Base-by-base conservation (phyloP, 2,888 invertebrate species). In the Entomobrya proxima region DNA sequence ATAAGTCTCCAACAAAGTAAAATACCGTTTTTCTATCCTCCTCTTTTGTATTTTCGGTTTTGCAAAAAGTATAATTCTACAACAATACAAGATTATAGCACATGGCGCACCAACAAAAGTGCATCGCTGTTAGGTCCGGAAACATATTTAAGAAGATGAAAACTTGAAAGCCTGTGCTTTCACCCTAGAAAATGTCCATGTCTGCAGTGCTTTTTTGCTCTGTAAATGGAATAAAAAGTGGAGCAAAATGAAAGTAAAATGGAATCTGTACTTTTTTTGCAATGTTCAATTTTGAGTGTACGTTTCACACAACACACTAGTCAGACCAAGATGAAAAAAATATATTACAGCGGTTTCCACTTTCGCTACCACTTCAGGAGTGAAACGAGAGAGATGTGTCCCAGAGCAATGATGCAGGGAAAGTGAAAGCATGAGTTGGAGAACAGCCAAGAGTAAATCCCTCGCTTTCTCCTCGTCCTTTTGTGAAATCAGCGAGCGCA, bases 381-480 rank as follows among this genome's bases (percentile, higher is more conserved):
- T 21, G 37, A 58, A 76, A 58, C 40, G 24, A 15, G 58, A 55
- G 61, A 74, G 75, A 35, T 82, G 52, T 64, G 75, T 82, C 82
- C 82, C 75, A 75, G 75, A 82, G 82, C 64, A 64, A 24, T 82
- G 82, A 67, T 82, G 82, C 82, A 75, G 82, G 82, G 75, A 82
- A 75, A 82, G 75, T 82, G 82, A 82, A 82, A 82, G 82, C 82
- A 82, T 75, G 82, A 82, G 82, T 82, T 82, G 82, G 82, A 82
- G 75, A 64, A 82, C 32, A 11, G 82, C 82, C 82, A 82, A 75
- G 82, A 50, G 82, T 82, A 82, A 82, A 82, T 82, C 82, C 82
- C 82, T 82, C 82, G 82, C 75, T 82, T 82, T 79, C 74, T 30
- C 30, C 27, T 15, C 24, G 21, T 58, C 24, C 52, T 52, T 32